A percentile compares a stretch with the other conserved stretches of the same genome.
Evolutionary conservation across 2,113 vertebrate genomes (phyloP).

Genomic region (Craseonycteris thonglongyai): DNA sequence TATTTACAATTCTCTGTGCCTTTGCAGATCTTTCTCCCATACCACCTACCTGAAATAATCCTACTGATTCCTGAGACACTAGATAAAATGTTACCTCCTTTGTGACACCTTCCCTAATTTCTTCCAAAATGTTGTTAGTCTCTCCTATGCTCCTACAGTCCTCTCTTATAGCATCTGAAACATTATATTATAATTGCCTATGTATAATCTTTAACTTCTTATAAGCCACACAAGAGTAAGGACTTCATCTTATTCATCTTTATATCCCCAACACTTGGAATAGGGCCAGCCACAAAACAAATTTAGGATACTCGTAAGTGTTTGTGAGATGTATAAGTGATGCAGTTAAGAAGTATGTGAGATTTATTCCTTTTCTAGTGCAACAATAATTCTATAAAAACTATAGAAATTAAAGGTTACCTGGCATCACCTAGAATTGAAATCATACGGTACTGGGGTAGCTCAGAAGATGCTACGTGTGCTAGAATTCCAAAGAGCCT

Average conservation of each 20-base stretch:
- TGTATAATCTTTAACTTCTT: neutral
- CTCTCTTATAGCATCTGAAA: neutral
- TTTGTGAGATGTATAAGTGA: neutral
- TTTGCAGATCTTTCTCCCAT: neutral
- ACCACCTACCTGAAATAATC: neutral
- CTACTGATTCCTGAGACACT: neutral
- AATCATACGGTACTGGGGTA: conserved; percentile 88
- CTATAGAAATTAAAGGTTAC: conserved; percentile 74
- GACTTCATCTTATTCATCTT: neutral
- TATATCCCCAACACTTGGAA: neutral
- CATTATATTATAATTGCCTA: neutral
- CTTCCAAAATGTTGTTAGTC: neutral
- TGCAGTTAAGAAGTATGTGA: neutral
- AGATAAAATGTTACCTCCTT: neutral
- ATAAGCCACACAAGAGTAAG: neutral
- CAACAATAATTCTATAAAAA: neutral
- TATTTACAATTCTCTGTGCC: neutral
- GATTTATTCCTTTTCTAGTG: neutral
- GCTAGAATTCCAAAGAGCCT: conserved; percentile 92
- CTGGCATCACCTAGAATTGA: conserved; percentile 92
- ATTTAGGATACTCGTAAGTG: neutral
- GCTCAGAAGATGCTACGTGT: conserved; percentile 90
- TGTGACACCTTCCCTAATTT: neutral
- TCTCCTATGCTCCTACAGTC: neutral
- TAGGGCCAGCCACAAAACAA: neutral